Percentiles rank a stretch among this genome's conserved stretches.
Evolutionary conservation across 2,113 vertebrate genomes (phyloP).

Genomic region (Murina feae): DNA sequence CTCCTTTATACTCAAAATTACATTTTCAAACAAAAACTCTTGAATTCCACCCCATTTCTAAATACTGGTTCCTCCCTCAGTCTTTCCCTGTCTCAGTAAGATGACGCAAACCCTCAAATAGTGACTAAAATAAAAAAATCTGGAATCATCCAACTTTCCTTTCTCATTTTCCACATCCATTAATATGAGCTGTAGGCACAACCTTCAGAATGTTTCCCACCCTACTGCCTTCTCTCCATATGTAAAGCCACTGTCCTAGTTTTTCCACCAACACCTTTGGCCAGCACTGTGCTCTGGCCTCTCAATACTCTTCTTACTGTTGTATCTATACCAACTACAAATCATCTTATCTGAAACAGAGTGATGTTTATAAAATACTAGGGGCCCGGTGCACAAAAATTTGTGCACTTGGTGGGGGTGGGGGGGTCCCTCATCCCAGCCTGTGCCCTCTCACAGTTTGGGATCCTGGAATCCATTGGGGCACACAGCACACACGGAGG

Average conservation of each 20-base stretch:
- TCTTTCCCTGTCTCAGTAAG: background rate
- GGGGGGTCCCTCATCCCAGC: too few relatives aligned
- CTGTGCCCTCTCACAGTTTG: too few relatives aligned
- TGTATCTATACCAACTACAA: background rate
- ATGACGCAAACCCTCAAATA: background rate
- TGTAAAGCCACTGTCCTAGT: background rate
- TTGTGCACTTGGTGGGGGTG: too few relatives aligned
- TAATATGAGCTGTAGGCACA: background rate
- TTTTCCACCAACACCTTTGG: background rate
- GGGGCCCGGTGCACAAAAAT: too few relatives aligned
- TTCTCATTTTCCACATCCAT: background rate
- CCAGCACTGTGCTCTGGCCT: background rate
- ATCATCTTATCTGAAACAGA: background rate
- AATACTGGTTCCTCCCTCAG: background rate
- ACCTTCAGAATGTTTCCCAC: background rate
- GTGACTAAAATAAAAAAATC: background rate
- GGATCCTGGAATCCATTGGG: too few relatives aligned
- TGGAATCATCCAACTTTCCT: background rate
- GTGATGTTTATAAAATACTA: background rate
- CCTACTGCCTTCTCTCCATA: background rate
- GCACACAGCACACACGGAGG: too few relatives aligned
- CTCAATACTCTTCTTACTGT: background rate
- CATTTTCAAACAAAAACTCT: background rate
- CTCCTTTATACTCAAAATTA: background rate
- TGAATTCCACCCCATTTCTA: background rate